Conservation (phyloP, 2,113 vertebrate species). For the Phrynosoma platyrhinos region DNA sequence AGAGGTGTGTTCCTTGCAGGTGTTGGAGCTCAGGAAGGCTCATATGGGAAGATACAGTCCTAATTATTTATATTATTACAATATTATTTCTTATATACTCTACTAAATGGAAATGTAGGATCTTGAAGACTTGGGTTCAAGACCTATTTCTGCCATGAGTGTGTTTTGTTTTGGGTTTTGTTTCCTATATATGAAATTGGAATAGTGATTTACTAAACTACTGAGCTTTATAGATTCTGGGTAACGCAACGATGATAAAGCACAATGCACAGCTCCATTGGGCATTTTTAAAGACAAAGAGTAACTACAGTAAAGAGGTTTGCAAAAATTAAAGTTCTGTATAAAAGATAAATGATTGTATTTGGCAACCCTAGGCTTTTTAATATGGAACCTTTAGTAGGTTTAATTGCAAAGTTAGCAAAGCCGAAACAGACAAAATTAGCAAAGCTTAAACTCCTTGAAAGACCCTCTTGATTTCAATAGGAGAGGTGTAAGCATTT, state of each 20-base stretch:
- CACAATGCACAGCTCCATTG: not conserved
- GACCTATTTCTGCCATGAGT: not conserved
- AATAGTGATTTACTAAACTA: not conserved
- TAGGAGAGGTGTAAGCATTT: not conserved
- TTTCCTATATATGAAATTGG: not conserved
- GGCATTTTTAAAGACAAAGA: not conserved
- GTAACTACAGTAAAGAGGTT: not conserved
- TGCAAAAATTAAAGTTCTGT: not conserved
- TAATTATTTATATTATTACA: not conserved
- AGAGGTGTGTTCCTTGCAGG: too few relatives aligned
- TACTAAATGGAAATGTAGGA: not conserved
- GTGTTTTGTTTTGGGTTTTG: not conserved
- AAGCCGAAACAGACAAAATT: not conserved
- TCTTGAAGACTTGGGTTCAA: not conserved
- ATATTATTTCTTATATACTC: rapidly evolving
- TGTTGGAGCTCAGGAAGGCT: too few relatives aligned
- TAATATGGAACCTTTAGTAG: not conserved
- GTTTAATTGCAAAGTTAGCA: not conserved
- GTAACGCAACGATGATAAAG: not conserved
- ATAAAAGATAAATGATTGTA: not conserved
- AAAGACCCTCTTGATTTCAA: not conserved
- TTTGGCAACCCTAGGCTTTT: not conserved
- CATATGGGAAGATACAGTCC: too few relatives aligned
- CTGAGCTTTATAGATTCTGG: not conserved
- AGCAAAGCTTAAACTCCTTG: not conserved